Evolutionary conservation across 2,113 vertebrate species (phyloP), one percentile per base, ranked within the genome.

Genomic region (Python bivittatus): DNA sequence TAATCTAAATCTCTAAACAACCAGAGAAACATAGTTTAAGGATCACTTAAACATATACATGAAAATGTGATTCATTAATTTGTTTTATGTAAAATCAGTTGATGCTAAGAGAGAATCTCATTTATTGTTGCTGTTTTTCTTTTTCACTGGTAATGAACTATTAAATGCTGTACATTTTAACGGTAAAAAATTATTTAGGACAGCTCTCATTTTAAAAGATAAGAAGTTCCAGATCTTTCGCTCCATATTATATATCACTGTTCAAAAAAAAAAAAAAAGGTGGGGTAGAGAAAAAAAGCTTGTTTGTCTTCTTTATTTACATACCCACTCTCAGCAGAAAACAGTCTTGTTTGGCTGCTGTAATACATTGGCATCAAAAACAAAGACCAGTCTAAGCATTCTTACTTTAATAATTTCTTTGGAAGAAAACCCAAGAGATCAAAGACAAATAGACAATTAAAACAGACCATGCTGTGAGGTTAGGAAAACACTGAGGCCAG

Each of bases 1-100:
- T 96, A 92, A 88, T 93, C 2, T 25, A 83, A 89, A 92, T 83
- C 72, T 94, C 94, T 95, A 90, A 95, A 93, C 79, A 95, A 93
- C 90, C 95, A 89, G 92, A 91, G 89, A 91, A 87, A 52, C 57
- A 10, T 1, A n/a, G 6, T 52, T 93, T 89, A 38, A 89, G 52
- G 52, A 48, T 61, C 90, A 61, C 23, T 38, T 87, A 91, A 87
- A 94, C 91, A 29, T 56, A 84, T 27, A 83, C 54, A 79, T 58
- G 56, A 84, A 72, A 91, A 96, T 53, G 22, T 91, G 15, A 12
- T 38, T 58, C 29, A 86, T 93, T 93, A 89, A 94, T 94, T 86
- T 48, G 64, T 23, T 86, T 88, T 88, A 42, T 38, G 38, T 84
- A 64, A 92, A 83, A 27, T 4, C 89, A 86, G 83, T 88, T 8